Conservation (phyloP, 53 echinoderm and acorn worm genomes). For the Luidia sarsii region DNA sequence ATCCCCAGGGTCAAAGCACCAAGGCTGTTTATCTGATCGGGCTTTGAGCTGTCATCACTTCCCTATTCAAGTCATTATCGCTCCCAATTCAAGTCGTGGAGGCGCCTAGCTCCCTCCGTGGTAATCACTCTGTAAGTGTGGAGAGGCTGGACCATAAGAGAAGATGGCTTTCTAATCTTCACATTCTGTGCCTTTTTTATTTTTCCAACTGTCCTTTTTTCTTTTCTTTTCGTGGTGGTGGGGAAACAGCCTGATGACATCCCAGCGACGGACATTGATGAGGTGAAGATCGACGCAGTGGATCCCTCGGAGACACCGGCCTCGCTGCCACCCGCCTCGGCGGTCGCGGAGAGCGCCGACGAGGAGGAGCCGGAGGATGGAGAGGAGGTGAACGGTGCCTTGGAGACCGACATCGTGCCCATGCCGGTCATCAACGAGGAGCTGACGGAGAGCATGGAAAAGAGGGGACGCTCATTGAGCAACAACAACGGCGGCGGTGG, state of each 20-base stretch:
- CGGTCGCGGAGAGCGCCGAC: slow-evolving; percentile 19
- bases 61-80: too few species aligned
- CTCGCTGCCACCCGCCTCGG: slow-evolving; percentile 30
- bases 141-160: too few species aligned
- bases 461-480: not conserved
- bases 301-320: slow-evolving; percentile 35
- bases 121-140: too few species aligned
- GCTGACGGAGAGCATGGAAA: slow-evolving; percentile 53
- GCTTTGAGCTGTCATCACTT: too few species aligned
- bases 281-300: slow-evolving; percentile 34
- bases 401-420: slow-evolving; percentile 58
- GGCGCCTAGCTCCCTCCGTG: too few species aligned
- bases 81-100: too few species aligned
- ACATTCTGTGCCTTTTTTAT: not conserved
- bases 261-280: slow-evolving; percentile 81
- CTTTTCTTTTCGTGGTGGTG: too few species aligned
- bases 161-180: not conserved
- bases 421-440: slow-evolving; percentile 69
- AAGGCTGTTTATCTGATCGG: too few species aligned
- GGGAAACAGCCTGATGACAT: slow-evolving; percentile 57
- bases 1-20: too few species aligned
- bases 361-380: slow-evolving; percentile 14
- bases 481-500: slow-evolving; percentile 4
- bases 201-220: not conserved
- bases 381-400: slow-evolving; percentile 27